Percentiles rank a stretch among this genome's conserved stretches.
These are phyloP conservation scores for Cyclura pinguis DNA, from an alignment of 2,797 vertebrate species.

Conservation along the genomic window DNA sequence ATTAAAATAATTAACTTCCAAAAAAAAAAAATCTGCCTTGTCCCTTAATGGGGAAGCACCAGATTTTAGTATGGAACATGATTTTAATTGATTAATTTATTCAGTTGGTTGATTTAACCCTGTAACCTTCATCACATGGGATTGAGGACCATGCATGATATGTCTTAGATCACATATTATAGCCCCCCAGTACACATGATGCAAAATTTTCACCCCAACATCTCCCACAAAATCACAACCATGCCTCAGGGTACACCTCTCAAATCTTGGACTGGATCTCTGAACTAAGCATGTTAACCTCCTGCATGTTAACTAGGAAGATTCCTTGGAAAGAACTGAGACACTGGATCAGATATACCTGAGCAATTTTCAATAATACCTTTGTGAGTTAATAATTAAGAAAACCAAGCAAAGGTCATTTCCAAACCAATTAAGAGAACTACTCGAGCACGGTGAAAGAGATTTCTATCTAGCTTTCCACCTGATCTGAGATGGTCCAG, in stretches of 20 bases:
- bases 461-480: conserved; percentile 12
- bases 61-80: no score
- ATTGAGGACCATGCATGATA: not conserved
- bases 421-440: conserved; percentile 34
- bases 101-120: not conserved
- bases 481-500: not conserved
- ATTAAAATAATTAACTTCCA: no score
- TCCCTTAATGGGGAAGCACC: no score
- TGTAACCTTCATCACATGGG: not conserved
- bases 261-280: not conserved
- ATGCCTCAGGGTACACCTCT: not conserved
- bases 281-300: conserved; percentile 19
- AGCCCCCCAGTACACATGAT: not conserved
- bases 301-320: conserved; percentile 20
- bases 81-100: no score
- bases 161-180: not conserved
- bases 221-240: not conserved
- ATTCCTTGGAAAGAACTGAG: conserved; percentile 7
- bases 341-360: conserved; percentile 26
- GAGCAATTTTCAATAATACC: conserved; percentile 5
- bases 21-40: no score
- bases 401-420: conserved; percentile 22
- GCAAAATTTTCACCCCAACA: not conserved
- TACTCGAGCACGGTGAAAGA: conserved; percentile 2
- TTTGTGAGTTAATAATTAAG: conserved; percentile 33